Evolutionary conservation across 2,113 vertebrate species (phyloP), one percentile per base, ranked within the genome.

Genomic region (Platichthys flesus): DNA sequence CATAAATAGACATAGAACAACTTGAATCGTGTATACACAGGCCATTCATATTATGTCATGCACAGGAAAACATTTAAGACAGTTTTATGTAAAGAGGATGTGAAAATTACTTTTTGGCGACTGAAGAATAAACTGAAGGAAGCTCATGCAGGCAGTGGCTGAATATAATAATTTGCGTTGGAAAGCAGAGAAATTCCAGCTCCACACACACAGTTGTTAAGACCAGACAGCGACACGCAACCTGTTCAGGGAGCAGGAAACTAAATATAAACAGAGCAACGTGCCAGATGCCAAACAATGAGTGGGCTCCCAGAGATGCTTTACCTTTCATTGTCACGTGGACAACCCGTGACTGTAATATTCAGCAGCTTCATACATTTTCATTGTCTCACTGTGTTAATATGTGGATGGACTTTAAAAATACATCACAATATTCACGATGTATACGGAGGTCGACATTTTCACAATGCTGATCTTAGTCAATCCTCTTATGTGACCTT

Each of bases 401-500:
- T 51, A n/a, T 51, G 3, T 8, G 26, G 21, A 59, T 49, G 45
- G 63, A 60, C 12, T 49, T 31, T 52, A 18, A n/a, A 52, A 62
- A 10, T 28, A n/a, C 12, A 20, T 58, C 42, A 70, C 8, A 62
- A 26, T 40, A 49, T 76, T 56, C 16, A 20, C 20, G 52, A 16
- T 14, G 9, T n/a, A 20, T 28, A 64, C 66, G 2, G 57, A 79
- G 18, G 21, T 56, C 35, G 20, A 18, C 51, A 16, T 60, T 3
- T 31, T 66, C 31, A n/a, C n/a, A 6, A 16, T 58, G 47, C 49
- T 45, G 66, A 45, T 62, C 52, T 62, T 21, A 61, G 61, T 23
- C 52, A 75, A 72, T 64, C 59, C 61, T 76, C 35, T 75, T 26
- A 52, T 67, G 75, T 78, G 76, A 78, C 79, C 75, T 76, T 68